Conservation (phyloP, 2,113 vertebrate genomes). For the Himantopus leucocephalus region DNA sequence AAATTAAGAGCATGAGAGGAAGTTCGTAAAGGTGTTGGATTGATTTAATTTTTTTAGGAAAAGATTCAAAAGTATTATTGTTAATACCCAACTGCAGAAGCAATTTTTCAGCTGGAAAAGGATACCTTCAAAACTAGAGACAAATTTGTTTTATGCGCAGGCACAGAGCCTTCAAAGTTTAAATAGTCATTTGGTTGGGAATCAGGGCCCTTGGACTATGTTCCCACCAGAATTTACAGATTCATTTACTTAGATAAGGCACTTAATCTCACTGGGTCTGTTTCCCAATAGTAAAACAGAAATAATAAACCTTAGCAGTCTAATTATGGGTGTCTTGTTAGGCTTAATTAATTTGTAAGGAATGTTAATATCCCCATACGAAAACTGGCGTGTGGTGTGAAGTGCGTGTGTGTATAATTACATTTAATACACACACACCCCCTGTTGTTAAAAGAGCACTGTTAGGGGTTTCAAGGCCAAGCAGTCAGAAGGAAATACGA, state of each 20-base stretch:
- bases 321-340: constrained; percentile 36
- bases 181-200: background rate
- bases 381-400: background rate
- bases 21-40: background rate
- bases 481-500: background rate
- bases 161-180: background rate
- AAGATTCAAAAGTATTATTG: background rate
- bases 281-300: background rate
- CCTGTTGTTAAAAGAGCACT: background rate
- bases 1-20: background rate
- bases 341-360: constrained; percentile 18
- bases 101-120: background rate
- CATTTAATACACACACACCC: background rate
- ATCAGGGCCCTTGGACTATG: background rate
- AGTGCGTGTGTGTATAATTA: background rate
- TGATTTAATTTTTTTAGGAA: background rate
- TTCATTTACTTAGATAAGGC: constrained; percentile 5
- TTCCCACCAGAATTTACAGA: background rate
- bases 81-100: background rate
- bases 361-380: background rate
- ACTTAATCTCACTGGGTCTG: background rate
- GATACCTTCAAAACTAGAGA: background rate
- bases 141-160: background rate
- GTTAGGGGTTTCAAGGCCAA: background rate
- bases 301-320: constrained; percentile 5